A percentile compares a stretch with the other conserved stretches of the same genome.
Conservation (phyloP, 1,140 invertebrate genomes). For the Aphaenogaster rudis region DNA sequence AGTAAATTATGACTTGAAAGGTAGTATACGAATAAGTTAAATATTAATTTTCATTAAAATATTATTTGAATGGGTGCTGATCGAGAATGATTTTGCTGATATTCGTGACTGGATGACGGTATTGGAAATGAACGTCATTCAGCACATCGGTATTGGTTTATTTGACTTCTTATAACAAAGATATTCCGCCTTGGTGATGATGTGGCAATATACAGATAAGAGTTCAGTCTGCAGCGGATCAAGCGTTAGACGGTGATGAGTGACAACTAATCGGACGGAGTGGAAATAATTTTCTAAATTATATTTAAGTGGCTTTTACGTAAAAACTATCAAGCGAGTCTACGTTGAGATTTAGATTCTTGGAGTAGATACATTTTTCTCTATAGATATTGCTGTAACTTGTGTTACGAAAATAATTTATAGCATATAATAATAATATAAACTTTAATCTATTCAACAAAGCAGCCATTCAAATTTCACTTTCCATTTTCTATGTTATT, state of each 20-base stretch:
- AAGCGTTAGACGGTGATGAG: conserved; percentile 18
- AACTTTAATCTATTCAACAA: neutral
- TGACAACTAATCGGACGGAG: neutral
- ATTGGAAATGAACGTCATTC: neutral
- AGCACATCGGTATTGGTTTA: conserved; percentile 12
- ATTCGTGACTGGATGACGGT: neutral
- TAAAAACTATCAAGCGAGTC: neutral
- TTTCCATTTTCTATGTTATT: neutral
- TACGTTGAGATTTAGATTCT: neutral
- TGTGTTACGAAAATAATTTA: conserved; percentile 6
- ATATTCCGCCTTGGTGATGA: conserved; percentile 26
- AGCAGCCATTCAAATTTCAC: neutral
- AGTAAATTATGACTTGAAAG: conserved; percentile 23
- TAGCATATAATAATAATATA: neutral
- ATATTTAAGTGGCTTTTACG: neutral
- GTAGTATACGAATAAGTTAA: neutral
- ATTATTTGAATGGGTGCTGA: neutral
- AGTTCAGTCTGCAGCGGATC: conserved; percentile 28
- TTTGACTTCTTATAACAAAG: conserved; percentile 17
- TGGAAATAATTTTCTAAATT: conserved; percentile 33
- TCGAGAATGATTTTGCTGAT: neutral
- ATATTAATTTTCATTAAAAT: neutral
- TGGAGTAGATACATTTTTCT: neutral
- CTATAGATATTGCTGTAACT: neutral
- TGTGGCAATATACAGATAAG: conserved; percentile 53